Percentiles rank a stretch among this genome's conserved stretches.
These are phyloP conservation scores for Hystrix cristata DNA, from an alignment of 2,113 vertebrate species.

Conservation along the genomic window DNA sequence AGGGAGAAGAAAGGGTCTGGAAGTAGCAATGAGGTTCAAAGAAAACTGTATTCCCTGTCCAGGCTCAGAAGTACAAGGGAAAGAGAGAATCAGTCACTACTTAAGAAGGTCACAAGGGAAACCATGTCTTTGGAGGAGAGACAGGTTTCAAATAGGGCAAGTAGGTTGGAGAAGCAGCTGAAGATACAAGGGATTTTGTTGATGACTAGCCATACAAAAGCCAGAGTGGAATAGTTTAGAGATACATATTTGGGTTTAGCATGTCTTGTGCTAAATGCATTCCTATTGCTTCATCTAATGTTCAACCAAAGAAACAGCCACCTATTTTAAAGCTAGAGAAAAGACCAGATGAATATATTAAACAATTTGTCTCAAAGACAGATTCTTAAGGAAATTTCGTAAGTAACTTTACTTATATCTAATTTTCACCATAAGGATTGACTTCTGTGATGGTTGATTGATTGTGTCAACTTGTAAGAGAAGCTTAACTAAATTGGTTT, in stretches of 20 bases:
- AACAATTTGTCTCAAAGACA: neutral
- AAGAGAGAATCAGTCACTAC: neutral
- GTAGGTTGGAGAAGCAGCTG: neutral
- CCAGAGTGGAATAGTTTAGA: constrained; percentile 37
- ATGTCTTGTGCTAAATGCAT: constrained; percentile 43
- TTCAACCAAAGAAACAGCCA: constrained; percentile 44
- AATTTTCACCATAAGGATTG: neutral
- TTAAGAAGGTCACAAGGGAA: neutral
- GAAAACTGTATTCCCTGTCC: neutral
- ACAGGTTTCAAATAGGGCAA: neutral
- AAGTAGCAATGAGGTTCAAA: constrained; percentile 15
- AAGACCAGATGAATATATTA: constrained; percentile 25
- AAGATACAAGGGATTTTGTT: constrained; percentile 39
- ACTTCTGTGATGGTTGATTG: neutral
- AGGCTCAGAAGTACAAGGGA: neutral
- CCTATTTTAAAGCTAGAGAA: constrained; percentile 22
- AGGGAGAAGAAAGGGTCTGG: neutral
- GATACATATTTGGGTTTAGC: constrained; percentile 16
- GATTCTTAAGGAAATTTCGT: constrained; percentile 32
- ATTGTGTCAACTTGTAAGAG: too few relatives aligned
- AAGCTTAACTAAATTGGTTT: too few relatives aligned
- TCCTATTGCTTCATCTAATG: constrained; percentile 45
- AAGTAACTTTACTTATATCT: constrained; percentile 32
- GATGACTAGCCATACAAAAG: neutral
- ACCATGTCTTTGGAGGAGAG: neutral